These are phyloP conservation scores for Acheta domesticus DNA, from an alignment of 2,888 invertebrate species.

Conservation along the genomic window DNA sequence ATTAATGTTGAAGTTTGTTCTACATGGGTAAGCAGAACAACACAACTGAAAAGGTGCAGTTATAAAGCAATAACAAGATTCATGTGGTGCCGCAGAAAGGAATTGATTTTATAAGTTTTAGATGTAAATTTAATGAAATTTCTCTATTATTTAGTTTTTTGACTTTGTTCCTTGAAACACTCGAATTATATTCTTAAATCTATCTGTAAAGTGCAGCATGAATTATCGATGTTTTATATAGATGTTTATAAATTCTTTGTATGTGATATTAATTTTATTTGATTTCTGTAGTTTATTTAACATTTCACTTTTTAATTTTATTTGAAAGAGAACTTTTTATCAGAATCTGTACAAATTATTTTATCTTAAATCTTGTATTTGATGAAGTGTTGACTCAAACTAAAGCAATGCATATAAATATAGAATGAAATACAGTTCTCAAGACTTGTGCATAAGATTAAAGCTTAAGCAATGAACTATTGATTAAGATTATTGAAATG, in stretches of 20 bases:
- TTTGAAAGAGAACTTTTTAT: neutral
- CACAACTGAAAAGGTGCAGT: neutral
- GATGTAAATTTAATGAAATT: neutral
- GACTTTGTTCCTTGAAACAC: neutral
- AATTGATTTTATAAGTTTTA: neutral
- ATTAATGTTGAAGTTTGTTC: too few relatives aligned
- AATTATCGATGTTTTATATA: neutral
- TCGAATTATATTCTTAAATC: neutral
- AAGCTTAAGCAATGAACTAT: too few relatives aligned
- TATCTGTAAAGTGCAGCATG: neutral
- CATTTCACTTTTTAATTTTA: constrained; percentile 2
- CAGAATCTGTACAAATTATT: neutral
- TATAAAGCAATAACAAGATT: neutral
- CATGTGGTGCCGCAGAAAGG: neutral
- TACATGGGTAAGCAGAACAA: too few relatives aligned
- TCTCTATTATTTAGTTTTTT: neutral
- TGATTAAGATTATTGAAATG: too few relatives aligned
- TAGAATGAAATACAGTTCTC: too few relatives aligned
- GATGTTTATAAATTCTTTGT: neutral
- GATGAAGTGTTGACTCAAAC: too few relatives aligned
- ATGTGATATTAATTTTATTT: constrained; percentile 18
- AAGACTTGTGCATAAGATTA: too few relatives aligned
- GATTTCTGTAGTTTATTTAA: neutral
- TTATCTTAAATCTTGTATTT: neutral
- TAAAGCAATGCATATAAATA: too few relatives aligned